These are phyloP conservation scores for Gallinago paraguaiae DNA, from an alignment of 2,113 vertebrate species.

Conservation along the genomic window DNA sequence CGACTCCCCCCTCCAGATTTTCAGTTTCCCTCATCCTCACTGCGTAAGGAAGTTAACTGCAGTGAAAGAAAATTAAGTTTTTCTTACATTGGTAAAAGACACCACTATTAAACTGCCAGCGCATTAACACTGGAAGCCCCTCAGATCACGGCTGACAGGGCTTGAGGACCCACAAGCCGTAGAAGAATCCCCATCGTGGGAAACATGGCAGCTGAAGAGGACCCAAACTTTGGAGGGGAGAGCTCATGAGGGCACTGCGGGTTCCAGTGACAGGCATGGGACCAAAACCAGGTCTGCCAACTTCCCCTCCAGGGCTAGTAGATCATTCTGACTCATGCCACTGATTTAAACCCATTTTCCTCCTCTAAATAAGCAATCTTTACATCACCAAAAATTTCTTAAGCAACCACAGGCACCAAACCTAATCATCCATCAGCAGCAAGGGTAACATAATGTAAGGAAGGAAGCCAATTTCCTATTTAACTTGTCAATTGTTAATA, in stretches of 20 bases:
- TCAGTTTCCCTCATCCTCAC: neutral
- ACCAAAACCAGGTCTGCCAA: neutral
- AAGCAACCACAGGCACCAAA: neutral
- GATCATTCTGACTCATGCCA: neutral
- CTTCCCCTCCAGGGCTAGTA: neutral
- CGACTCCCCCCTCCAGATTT: neutral
- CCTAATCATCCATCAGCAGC: neutral
- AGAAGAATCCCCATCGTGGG: accelerated
- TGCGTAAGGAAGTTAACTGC: neutral
- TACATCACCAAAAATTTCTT: neutral
- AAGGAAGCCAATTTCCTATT: neutral
- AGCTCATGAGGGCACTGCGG: neutral
- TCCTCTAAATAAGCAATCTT: neutral
- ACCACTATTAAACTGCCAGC: neutral
- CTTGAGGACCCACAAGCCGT: accelerated
- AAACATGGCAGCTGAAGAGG: neutral
- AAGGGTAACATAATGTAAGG: neutral
- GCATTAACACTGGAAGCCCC: neutral
- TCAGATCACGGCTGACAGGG: neutral
- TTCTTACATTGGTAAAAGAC: neutral
- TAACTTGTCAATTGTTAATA: neutral
- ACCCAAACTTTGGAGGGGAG: neutral
- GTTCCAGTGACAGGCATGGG: neutral
- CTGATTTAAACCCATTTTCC: neutral
- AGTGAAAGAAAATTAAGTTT: neutral